Conservation (phyloP, 2,888 invertebrate species). For the Conops quadrifasciatus region DNA sequence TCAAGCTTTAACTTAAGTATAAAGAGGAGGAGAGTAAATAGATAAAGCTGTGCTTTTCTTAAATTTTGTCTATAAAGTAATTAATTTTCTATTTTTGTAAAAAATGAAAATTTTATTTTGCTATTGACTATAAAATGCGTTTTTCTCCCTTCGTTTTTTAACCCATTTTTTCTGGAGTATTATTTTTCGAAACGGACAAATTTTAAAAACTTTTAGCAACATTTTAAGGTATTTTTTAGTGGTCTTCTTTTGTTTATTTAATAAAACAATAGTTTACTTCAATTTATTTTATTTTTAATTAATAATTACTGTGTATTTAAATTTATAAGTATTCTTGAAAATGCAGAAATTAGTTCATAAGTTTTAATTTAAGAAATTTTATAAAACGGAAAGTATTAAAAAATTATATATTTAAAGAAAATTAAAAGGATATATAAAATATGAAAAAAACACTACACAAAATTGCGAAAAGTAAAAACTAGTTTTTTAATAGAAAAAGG, state of each 20-base stretch:
- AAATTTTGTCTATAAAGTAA: not conserved
- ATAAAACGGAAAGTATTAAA: slow-evolving; percentile 21
- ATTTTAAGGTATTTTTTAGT: too few species aligned
- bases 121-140: slow-evolving; percentile 13
- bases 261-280: too few species aligned
- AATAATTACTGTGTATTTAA: slow-evolving; percentile 25
- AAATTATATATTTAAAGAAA: too few species aligned
- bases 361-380: not conserved
- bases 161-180: not conserved
- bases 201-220: too few species aligned
- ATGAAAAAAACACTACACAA: too few species aligned
- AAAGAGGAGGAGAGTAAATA: not conserved
- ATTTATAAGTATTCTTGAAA: slow-evolving; percentile 5
- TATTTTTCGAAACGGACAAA: too few species aligned
- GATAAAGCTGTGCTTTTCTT: slow-evolving; percentile 34
- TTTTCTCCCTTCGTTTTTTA: not conserved
- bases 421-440: too few species aligned
- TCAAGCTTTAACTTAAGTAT: not conserved
- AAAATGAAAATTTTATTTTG: not conserved
- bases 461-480: too few species aligned
- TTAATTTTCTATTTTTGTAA: slow-evolving; percentile 1
- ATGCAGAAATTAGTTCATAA: slow-evolving; percentile 19
- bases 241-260: too few species aligned
- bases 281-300: too few species aligned
- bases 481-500: too few species aligned